These are phyloP conservation scores for Pluvianellus socialis DNA, from an alignment of 2,113 vertebrate species.

Conservation along the genomic window DNA sequence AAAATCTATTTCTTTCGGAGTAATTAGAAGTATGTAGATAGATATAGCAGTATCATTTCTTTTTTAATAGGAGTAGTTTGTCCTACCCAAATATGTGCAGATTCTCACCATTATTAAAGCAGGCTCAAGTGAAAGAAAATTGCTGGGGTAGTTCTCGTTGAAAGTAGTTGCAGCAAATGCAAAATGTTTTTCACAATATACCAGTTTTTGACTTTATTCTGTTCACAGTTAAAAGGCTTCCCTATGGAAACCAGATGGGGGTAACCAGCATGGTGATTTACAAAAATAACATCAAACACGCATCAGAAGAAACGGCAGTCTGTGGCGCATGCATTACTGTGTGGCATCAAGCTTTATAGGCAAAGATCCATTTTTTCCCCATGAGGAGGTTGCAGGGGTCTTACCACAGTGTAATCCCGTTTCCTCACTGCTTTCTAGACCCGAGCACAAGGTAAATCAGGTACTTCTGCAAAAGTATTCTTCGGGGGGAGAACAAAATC, in stretches of 20 bases:
- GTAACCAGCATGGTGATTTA: background rate
- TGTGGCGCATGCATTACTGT: background rate
- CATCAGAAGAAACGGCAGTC: background rate
- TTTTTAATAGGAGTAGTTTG: background rate
- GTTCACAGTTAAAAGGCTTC: background rate
- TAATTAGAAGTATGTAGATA: background rate
- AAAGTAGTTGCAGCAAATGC: background rate
- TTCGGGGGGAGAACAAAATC: background rate
- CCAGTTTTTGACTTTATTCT: background rate
- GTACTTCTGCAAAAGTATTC: background rate
- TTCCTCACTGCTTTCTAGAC: background rate
- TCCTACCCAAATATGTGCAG: background rate
- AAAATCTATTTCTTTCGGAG: background rate
- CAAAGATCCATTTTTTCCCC: background rate
- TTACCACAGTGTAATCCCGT: background rate
- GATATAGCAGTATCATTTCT: background rate
- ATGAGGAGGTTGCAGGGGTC: background rate
- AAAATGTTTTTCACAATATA: background rate
- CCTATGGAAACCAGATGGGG: background rate
- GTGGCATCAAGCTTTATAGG: background rate
- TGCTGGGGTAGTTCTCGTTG: background rate
- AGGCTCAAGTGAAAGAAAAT: background rate
- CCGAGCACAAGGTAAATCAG: background rate
- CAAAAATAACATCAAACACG: background rate
- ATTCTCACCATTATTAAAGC: background rate